A percentile compares a stretch with the other conserved stretches of the same genome.
Conservation (phyloP, 2,113 vertebrate species). For the Cryptotis parvus region DNA sequence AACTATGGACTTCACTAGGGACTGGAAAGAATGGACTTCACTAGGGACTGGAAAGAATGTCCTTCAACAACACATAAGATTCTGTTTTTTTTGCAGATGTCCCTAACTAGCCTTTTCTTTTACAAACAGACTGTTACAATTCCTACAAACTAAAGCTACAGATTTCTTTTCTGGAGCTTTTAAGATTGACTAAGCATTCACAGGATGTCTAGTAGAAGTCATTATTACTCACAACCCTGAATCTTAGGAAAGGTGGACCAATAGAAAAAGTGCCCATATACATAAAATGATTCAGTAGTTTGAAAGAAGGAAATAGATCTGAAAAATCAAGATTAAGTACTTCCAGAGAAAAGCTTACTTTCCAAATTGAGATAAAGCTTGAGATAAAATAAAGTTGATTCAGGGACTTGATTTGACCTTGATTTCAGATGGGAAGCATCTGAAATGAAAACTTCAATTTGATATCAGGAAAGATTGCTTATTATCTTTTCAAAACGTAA, state of each 20-base stretch:
- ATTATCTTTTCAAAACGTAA: neutral
- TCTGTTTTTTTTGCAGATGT: neutral
- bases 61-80: neutral
- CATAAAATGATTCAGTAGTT: neutral
- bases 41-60: neutral
- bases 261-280: neutral
- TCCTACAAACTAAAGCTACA: neutral
- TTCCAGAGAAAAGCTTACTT: neutral
- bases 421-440: neutral
- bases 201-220: neutral
- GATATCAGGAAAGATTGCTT: neutral
- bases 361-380: neutral
- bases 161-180: neutral
- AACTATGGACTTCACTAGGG: neutral
- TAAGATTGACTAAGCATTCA: neutral
- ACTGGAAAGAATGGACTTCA: neutral
- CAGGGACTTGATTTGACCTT: neutral
- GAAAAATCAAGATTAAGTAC: neutral
- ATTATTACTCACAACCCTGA: neutral
- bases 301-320: conserved; percentile 38
- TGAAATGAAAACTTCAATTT: neutral
- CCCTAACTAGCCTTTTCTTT: neutral
- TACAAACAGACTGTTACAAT: neutral
- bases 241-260: conserved; percentile 22
- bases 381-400: neutral